These are phyloP conservation scores for Propithecus perrieri DNA, from an alignment of 2,797 vertebrate species.

Conservation along the genomic window DNA sequence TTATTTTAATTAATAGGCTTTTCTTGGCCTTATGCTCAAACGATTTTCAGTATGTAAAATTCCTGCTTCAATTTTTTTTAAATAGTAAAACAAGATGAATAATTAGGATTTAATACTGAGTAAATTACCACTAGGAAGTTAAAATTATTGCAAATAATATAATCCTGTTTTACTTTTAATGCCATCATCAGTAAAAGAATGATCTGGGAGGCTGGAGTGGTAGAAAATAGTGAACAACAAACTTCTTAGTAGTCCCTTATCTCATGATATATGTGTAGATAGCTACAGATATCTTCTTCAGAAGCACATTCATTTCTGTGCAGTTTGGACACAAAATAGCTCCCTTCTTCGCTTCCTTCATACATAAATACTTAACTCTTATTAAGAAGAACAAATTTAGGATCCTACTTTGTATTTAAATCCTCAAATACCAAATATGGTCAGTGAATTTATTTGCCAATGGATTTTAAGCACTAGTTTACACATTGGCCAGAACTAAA, in stretches of 20 bases:
- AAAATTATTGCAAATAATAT: neutral
- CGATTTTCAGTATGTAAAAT: neutral
- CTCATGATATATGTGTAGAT: neutral
- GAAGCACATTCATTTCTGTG: neutral
- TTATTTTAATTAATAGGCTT: neutral
- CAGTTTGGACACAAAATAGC: neutral
- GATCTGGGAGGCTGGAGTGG: neutral
- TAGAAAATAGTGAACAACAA: neutral
- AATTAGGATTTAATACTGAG: neutral
- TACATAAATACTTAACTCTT: neutral
- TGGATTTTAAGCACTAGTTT: conserved; percentile 9
- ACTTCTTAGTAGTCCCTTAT: neutral
- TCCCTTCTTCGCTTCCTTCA: neutral
- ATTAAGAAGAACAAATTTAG: neutral
- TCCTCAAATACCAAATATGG: neutral
- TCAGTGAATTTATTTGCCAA: conserved; percentile 13
- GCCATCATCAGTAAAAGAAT: neutral
- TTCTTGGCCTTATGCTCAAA: neutral
- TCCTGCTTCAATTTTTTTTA: conserved; percentile 4
- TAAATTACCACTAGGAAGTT: neutral
- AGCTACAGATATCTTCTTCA: neutral
- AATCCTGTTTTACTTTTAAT: neutral
- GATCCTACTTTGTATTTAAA: conserved; percentile 28
- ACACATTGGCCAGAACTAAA: conserved; percentile 25
- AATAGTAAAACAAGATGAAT: conserved; percentile 5